Evolutionary conservation across 2,113 vertebrate species (phyloP), one percentile per base, ranked within the genome.

Genomic region (Xenus cinereus): DNA sequence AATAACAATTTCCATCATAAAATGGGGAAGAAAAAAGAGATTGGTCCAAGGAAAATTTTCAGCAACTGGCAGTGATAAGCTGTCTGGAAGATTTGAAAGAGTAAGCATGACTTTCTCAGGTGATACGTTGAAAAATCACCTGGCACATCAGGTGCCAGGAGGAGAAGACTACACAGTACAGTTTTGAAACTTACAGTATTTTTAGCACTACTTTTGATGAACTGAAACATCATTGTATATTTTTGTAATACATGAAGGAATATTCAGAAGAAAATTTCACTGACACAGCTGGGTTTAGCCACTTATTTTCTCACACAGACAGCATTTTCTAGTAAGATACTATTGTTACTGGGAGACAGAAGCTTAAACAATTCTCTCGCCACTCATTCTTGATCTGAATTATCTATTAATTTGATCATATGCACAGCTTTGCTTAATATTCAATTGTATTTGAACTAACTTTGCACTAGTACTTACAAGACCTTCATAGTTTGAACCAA

Each of bases 1-100:
- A 92, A 90, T 72, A 87, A 91, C 64, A 92, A 92, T 84, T 95
- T 95, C 35, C 13, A 12, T 63, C 79, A 57, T 90, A 87, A 95
- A 93, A 67, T 59, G 22, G 14, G 13, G 22, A 35, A 39, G n/a
- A 15, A 75, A 83, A 83, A 30, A 91, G 41, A 72, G 33, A 82
- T 72, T 78, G 15, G 41, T 89, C 24, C 43, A 74, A 92, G 56
- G 14, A 88, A 86, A 90, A 62, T 77, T 91, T 95, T 54, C 32
- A 84, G 22, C 24, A 89, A 59, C 37, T 71, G 66, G 82, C 82
- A 87, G 69, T 82, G 64, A 87, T 79, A 87, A 76, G 72, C 53
- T 63, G 35, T 14, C 41, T 62, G 50, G 46, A 84, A 95, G 69
- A 94, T 80, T 45, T 87, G 66, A 93, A 94, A 87, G 35, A 83